Conservation (phyloP, 2,113 vertebrate genomes). For the Corythoichthys intestinalis region DNA sequence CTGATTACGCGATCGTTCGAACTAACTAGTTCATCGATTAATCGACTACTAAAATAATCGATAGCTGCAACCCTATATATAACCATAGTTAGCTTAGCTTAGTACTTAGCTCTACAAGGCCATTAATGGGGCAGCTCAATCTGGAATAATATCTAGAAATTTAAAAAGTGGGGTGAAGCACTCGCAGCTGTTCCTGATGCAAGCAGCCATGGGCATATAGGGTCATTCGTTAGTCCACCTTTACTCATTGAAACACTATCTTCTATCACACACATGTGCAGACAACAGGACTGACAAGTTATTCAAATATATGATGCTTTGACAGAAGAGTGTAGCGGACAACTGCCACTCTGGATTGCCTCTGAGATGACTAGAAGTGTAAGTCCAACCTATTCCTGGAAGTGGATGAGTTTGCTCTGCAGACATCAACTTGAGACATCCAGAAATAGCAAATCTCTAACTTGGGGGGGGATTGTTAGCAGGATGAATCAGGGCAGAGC, state of each 20-base stretch:
- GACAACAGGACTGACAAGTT: neutral
- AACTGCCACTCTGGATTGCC: conserved; percentile 51
- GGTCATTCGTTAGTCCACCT: conserved; percentile 52
- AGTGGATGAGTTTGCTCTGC: conserved; percentile 43
- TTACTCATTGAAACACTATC: conserved; percentile 35
- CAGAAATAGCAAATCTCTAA: conserved; percentile 60
- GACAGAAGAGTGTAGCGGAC: conserved; percentile 38
- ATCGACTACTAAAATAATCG: too few species aligned
- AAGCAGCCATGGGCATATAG: conserved; percentile 32
- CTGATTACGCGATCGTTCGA: too few species aligned
- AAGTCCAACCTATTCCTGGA: conserved; percentile 57
- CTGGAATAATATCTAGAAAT: neutral
- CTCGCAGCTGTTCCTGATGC: conserved; percentile 25
- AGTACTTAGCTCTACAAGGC: conserved; percentile 36
- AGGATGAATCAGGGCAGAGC: conserved; percentile 52
- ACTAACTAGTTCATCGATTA: too few species aligned
- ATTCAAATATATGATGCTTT: conserved; percentile 11
- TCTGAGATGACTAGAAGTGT: conserved; percentile 45
- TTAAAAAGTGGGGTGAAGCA: conserved; percentile 3
- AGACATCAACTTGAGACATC: conserved; percentile 64
- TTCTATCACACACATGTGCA: conserved; percentile 23
- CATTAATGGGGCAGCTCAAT: conserved; percentile 15
- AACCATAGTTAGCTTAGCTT: too few species aligned
- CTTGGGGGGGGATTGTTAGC: conserved; percentile 47
- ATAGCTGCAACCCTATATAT: too few species aligned